phyloP scores from a whole-genome alignment of 2,888 invertebrate species.

The Leptinotarsa tumamoca region DNA sequence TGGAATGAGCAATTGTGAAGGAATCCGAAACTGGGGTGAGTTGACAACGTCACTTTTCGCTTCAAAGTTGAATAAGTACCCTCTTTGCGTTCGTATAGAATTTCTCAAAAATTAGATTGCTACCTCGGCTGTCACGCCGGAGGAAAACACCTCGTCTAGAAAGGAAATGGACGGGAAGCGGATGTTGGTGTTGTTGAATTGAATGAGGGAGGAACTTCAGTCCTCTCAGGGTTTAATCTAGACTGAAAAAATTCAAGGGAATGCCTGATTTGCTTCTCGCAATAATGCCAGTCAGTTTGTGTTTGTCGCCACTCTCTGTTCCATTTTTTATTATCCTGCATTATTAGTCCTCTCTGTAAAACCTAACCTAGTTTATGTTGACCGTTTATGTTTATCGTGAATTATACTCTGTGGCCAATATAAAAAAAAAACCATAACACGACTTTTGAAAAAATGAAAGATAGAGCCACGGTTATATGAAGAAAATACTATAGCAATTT shows the following conservation, averaged over 20 bases:
- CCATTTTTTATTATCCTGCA: not conserved
- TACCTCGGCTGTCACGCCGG: slow-evolving; percentile 33
- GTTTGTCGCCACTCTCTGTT: not conserved
- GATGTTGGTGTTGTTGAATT: slow-evolving; percentile 35
- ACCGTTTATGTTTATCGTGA: too few species aligned
- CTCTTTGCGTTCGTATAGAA: slow-evolving; percentile 45
- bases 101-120: slow-evolving; percentile 48
- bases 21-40: slow-evolving; percentile 38
- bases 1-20: slow-evolving; percentile 36
- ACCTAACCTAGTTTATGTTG: too few species aligned
- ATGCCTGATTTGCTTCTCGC: not conserved
- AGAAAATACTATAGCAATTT: too few species aligned
- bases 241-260: not conserved
- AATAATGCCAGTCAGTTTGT: not conserved
- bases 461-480: too few species aligned
- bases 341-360: not conserved
- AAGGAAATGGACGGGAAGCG: slow-evolving; percentile 35
- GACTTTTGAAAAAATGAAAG: too few species aligned
- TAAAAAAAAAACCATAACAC: too few species aligned
- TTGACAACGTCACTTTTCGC: slow-evolving; percentile 45
- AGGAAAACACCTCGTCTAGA: slow-evolving; percentile 38
- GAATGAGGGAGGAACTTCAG: slow-evolving; percentile 19
- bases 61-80: slow-evolving; percentile 46
- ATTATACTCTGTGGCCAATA: too few species aligned
- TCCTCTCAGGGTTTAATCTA: not conserved